Evolutionary conservation across 1,140 invertebrate genomes (phyloP), one percentile per base, ranked within the genome.

Genomic region (Tenebrio molitor): DNA sequence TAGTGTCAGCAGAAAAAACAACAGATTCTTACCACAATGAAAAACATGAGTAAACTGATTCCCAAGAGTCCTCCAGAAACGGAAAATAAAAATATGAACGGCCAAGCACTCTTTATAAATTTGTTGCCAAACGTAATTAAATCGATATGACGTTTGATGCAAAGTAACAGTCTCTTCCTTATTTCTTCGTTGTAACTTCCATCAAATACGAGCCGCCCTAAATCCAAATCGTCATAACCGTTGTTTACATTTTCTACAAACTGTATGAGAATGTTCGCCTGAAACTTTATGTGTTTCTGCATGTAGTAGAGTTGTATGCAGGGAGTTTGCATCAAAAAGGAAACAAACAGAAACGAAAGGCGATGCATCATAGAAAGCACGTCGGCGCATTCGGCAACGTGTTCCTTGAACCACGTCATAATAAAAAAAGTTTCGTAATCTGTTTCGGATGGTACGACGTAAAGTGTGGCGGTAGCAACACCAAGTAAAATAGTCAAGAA

Each of bases 381-480:
- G 17, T 46, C 16, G 19, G 16, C 42, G 14, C 42, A 46, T 19
- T 46, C 14, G 5, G 17, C 8, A 14, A 46, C 7, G 19, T 46
- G 16, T 1, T 46, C 16, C 8, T 19, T 1, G 19, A 46, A 17
- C 42, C 42, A 46, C 16, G 14, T 19, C 14, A 46, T 15, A 15
- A 46, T 46, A 7, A 46, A 46, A 10, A 46, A 46, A 46, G 19
- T 46, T 19, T 46, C 12, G 4, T 46, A 5, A 10, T 46, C 42
- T 6, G 16, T 4, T 19, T 46, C 42, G 1, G 42, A 16, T 21
- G 42, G 42, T 4, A 46, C 19, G 2, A 10, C 15, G 17, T 46
- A 46, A 46, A 46, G 42, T 6, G 19, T 19, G 17, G 14, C 16
- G 17, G 3, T 46, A 19, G 14, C 2, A 46, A 46, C 14, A 2